A percentile compares a stretch with the other conserved stretches of the same genome.
These are phyloP conservation scores for Zoanthus sansibaricus DNA, from an alignment of 92 coral and sea anemone species.

Conservation along the genomic window DNA sequence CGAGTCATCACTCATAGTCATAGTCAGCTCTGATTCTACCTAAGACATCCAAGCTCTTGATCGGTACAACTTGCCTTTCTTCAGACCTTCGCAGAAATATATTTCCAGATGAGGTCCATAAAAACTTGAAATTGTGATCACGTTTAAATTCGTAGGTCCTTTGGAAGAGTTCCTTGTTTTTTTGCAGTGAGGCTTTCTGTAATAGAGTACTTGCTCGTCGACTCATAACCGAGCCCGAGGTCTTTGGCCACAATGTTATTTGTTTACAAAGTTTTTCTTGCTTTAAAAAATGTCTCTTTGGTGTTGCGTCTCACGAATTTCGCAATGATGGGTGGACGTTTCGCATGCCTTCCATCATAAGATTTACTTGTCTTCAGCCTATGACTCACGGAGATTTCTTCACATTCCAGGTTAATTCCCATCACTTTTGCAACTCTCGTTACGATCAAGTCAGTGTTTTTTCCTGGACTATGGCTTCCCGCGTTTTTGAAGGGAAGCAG, in stretches of 20 bases:
- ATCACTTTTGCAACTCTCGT: slow-evolving; percentile 27
- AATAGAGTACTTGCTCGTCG: slow-evolving; percentile 4
- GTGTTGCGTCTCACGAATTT: slow-evolving; percentile 53
- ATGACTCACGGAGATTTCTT: slow-evolving; percentile 49
- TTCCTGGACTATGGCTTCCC: slow-evolving; percentile 19
- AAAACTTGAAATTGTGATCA: slow-evolving; percentile 9
- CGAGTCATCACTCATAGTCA: slow-evolving; percentile 4
- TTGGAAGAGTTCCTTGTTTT: slow-evolving; percentile 5
- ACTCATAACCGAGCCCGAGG: slow-evolving; percentile 18
- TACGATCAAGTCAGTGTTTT: slow-evolving; percentile 22
- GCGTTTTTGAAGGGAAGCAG: slow-evolving; percentile 27
- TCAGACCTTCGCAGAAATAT: slow-evolving; percentile 15
- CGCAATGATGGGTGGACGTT: slow-evolving; percentile 46
- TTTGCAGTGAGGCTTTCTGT: slow-evolving; percentile 1
- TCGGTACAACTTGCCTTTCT: slow-evolving; percentile 9
- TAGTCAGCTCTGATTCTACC: slow-evolving; percentile 6
- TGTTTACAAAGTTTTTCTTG: slow-evolving; percentile 27
- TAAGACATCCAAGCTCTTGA: background rate
- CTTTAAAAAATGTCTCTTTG: slow-evolving; percentile 47
- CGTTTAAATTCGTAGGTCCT: background rate
- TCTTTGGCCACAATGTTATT: slow-evolving; percentile 1
- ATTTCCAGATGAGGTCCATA: slow-evolving; percentile 14
- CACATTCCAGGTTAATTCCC: slow-evolving; percentile 30
- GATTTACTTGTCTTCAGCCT: slow-evolving; percentile 31
- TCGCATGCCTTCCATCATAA: slow-evolving; percentile 29